Evolutionary conservation across 37 sponge, comb jelly and placozoan genomes (phyloP).

Genomic region (Cliona cf. orientalis): DNA sequence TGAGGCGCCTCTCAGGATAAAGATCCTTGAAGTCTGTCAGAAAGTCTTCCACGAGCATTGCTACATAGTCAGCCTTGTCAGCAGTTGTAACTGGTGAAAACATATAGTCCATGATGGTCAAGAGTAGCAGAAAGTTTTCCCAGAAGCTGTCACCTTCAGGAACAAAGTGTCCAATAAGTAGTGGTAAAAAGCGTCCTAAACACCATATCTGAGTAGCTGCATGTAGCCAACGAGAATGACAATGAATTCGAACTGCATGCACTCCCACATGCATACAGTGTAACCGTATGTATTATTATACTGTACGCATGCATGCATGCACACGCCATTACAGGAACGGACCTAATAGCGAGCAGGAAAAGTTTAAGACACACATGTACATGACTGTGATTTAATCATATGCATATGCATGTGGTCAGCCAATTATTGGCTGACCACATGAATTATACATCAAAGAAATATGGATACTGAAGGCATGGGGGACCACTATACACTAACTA

Average conservation of each 20-base stretch:
- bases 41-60: slow-evolving; percentile 25
- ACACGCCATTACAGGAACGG: background rate
- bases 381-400: too few relatives aligned
- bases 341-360: too few relatives aligned
- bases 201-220: slow-evolving; percentile 79
- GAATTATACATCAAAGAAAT: too few relatives aligned
- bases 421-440: too few relatives aligned
- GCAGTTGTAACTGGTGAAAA: slow-evolving; percentile 50
- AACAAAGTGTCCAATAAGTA: slow-evolving; percentile 63
- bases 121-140: slow-evolving; percentile 51
- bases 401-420: too few relatives aligned
- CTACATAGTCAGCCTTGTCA: slow-evolving; percentile 33
- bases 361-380: too few relatives aligned
- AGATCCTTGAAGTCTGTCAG: slow-evolving; percentile 24
- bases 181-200: slow-evolving; percentile 57
- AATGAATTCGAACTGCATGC: too few relatives aligned
- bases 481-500: background rate
- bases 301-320: background rate
- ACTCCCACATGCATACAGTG: too few relatives aligned
- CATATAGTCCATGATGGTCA: slow-evolving; percentile 60
- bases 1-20: slow-evolving; percentile 40
- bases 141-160: slow-evolving; percentile 42
- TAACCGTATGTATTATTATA: too few relatives aligned
- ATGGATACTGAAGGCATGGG: background rate
- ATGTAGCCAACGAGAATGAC: too few relatives aligned